phyloP scores from a whole-genome alignment of 2,888 invertebrate species.

The Leucania comma region DNA sequence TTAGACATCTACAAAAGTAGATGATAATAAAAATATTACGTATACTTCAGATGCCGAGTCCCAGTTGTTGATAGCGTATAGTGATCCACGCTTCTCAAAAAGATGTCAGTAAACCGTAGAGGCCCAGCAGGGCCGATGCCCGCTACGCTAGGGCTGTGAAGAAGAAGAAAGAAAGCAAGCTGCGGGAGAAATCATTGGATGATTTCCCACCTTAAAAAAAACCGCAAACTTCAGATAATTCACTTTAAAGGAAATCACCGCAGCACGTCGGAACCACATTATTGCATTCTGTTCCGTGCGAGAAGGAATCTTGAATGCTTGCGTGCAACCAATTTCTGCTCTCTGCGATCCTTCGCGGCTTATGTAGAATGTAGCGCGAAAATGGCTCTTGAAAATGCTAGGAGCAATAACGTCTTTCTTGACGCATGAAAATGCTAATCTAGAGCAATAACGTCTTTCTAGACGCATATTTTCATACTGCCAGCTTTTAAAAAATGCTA shows the following conservation, averaged over 20 bases:
- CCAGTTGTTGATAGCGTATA: too few relatives aligned
- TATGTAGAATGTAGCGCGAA: slow-evolving; percentile 27
- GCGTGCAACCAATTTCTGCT: slow-evolving; percentile 61
- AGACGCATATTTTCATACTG: background rate
- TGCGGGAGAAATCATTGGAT: too few relatives aligned
- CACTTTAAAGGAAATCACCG: slow-evolving; percentile 49
- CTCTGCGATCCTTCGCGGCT: slow-evolving; percentile 41
- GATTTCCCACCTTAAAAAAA: too few relatives aligned
- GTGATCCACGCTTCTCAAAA: too few relatives aligned
- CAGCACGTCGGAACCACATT: slow-evolving; percentile 35
- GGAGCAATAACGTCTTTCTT: background rate
- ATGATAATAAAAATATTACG: too few relatives aligned
- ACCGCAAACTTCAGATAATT: slow-evolving; percentile 33
- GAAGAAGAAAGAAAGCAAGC: too few relatives aligned
- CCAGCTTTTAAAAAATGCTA: background rate
- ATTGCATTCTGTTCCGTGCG: slow-evolving; percentile 61
- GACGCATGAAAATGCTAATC: slow-evolving; percentile 29
- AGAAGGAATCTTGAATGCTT: slow-evolving; percentile 54
- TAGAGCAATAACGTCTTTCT: background rate
- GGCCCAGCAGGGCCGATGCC: too few relatives aligned
- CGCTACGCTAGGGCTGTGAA: too few relatives aligned
- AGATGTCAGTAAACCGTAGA: too few relatives aligned
- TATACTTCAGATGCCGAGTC: too few relatives aligned
- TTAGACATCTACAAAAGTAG: too few relatives aligned
- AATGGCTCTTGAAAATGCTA: slow-evolving; percentile 27